phyloP scores from a whole-genome alignment of 1,140 invertebrate genomes.

The Theocolax elegans region DNA sequence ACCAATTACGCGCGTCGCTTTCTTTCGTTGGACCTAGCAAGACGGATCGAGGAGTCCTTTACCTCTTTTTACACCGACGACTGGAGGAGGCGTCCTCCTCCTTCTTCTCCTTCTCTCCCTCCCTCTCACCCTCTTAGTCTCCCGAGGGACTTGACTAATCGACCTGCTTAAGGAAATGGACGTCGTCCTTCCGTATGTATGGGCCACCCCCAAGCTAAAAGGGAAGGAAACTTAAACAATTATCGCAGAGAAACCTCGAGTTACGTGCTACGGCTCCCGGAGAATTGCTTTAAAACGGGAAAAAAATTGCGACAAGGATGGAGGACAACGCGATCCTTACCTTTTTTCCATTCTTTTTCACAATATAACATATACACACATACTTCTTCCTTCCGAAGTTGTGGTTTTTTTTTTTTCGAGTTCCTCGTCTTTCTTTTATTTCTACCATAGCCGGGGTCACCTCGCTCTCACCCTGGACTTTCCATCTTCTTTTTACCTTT shows the following conservation, averaged over 20 bases:
- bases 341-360: background rate
- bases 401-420: background rate
- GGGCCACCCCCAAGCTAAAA: background rate
- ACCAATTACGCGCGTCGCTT: slow-evolving; percentile 33
- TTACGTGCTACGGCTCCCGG: no score
- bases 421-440: background rate
- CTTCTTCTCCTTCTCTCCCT: background rate
- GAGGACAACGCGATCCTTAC: background rate
- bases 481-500: background rate
- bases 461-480: no score
- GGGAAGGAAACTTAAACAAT: slow-evolving; percentile 29
- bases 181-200: slow-evolving; percentile 1
- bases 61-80: no score
- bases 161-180: slow-evolving; percentile 33
- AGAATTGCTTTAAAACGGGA: slow-evolving; percentile 29
- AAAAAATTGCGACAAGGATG: slow-evolving; percentile 8
- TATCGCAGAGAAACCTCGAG: slow-evolving; percentile 19
- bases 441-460: no score
- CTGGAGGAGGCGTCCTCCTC: background rate
- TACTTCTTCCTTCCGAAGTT: background rate
- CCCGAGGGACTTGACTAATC: slow-evolving; percentile 16
- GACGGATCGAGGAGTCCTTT: slow-evolving; percentile 29
- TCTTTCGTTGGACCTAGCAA: slow-evolving; percentile 3
- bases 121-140: background rate
- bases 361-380: slow-evolving; percentile 1